Base-by-base conservation (phyloP, 2,888 invertebrate genomes). In the Cantharis flavilabris region DNA sequence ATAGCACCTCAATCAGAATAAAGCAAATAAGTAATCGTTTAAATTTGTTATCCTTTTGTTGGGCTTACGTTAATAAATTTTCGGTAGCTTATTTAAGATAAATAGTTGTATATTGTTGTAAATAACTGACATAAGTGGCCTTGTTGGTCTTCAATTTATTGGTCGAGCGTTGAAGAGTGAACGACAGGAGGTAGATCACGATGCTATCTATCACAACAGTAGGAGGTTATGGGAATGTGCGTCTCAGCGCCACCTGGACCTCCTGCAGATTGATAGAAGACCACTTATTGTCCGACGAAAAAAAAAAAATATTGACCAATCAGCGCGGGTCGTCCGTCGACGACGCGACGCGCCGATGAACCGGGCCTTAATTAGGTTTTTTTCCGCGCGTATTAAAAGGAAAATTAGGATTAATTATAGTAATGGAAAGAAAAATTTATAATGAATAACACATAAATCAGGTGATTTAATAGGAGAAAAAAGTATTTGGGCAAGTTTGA, bases 201-300 rank as follows among this genome's bases (percentile, higher is more conserved):
- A 83, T 83, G 86, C 84, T 84, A 87, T 87, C 86, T 85, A 87
- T 87, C 84, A 85, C 85, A 79, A 79, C 84, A 81, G 79, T 82
- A 81, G 85, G 86, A 84, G 82, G 82, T 83, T 85, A 85, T 85
- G 85, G 84, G 86, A 86, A 84, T 82, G 82, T 82, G 83, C 83
- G 83, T 84, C 83, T 85, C 84, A 85, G 83, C 84, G 83, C 84
- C 86, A 86, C 86, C 86, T 86, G 86, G 86, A 85, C 86, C 85
- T 84, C 86, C 86, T 82, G 86, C 82, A 79, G 86, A 82, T 84
- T 85, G 85, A 84, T 84, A 83, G 85, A 85, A 83, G 83, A 83
- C 84, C 84, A 82, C 83, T 82, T 83, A 82, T 80, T 75, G 49
- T 49, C 49, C 49, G 49, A 49, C 20, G 20, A 20, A 20, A 16